Evolutionary conservation across 1,140 invertebrate species (phyloP).

Genomic region (Ylistrum balloti): DNA sequence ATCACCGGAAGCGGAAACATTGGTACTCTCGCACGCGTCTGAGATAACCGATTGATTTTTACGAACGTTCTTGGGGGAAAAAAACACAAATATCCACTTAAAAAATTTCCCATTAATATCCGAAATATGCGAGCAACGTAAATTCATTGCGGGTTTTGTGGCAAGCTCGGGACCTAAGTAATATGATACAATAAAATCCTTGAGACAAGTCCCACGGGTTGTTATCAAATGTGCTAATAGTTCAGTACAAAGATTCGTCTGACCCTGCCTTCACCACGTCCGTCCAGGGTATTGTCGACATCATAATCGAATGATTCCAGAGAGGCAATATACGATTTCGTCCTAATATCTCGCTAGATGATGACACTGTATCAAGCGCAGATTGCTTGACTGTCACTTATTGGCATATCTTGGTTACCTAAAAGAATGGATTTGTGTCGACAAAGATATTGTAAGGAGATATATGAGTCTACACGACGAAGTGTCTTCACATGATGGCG

Average conservation of each 20-base stretch:
- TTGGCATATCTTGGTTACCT: too few species aligned
- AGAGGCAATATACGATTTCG: background rate
- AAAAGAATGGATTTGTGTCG: too few species aligned
- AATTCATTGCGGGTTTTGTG: background rate
- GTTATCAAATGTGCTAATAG: background rate
- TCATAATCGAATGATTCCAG: background rate
- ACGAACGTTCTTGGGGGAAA: background rate
- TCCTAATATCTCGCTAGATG: background rate
- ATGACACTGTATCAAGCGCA: background rate
- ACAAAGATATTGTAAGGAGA: too few species aligned
- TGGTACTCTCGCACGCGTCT: background rate
- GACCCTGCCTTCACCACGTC: background rate
- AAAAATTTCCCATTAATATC: background rate
- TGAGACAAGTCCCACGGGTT: background rate
- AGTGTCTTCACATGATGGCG: too few species aligned
- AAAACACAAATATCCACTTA: conserved; percentile 26
- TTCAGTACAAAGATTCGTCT: background rate
- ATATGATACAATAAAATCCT: background rate
- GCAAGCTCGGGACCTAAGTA: background rate
- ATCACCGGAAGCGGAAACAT: background rate
- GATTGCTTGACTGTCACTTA: too few species aligned
- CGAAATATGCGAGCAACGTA: background rate
- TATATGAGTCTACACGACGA: too few species aligned
- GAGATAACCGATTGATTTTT: background rate
- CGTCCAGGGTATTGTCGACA: background rate